Conservation (phyloP, 2,113 vertebrate genomes). For the Cryptomyrus ogoouensis region DNA sequence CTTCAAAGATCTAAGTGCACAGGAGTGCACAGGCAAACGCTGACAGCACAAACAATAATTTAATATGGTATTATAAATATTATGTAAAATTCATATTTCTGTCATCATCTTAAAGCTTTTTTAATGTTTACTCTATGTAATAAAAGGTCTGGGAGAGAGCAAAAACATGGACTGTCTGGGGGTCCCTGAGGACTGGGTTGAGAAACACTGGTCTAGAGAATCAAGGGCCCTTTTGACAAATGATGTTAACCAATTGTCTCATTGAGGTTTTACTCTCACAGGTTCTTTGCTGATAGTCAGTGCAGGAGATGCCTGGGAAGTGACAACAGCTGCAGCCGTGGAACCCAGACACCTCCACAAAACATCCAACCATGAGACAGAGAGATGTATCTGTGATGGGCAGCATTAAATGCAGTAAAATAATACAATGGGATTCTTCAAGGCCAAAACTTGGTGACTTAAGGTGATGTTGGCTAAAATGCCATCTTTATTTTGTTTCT, state of each 20-base stretch:
- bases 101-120: constrained; percentile 42
- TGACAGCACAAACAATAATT: constrained; percentile 63
- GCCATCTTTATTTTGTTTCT: not conserved
- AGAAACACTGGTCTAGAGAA: not conserved
- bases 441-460: not conserved
- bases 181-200: not conserved
- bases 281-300: not conserved
- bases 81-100: constrained; percentile 52
- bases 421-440: not conserved
- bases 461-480: not conserved
- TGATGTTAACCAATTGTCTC: not conserved
- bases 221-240: not conserved
- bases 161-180: constrained; percentile 1
- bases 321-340: not conserved
- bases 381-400: not conserved
- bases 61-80: constrained; percentile 62
- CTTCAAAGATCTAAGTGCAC: constrained; percentile 56
- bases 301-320: not conserved
- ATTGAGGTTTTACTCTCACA: not conserved
- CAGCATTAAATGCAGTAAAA: not conserved
- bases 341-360: not conserved
- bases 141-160: constrained; percentile 39
- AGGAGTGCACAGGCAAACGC: constrained; percentile 47
- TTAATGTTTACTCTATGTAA: constrained; percentile 46
- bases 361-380: not conserved